A percentile compares a stretch with the other conserved stretches of the same genome.
Conservation (phyloP, 2,113 vertebrate species). For the Malurus cyaneus region DNA sequence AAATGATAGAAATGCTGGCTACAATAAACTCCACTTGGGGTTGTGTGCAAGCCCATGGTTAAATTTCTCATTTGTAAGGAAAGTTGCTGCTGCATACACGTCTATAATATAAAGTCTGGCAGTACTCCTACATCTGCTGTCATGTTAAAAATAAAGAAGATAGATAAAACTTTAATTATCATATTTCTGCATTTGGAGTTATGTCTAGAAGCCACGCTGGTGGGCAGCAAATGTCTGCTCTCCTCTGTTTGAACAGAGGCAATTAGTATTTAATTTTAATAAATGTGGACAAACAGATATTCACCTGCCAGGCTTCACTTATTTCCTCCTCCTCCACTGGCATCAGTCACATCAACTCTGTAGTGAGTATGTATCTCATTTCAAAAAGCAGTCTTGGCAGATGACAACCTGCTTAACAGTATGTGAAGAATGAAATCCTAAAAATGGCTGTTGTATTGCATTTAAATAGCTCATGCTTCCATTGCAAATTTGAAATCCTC, state of each 20-base stretch:
- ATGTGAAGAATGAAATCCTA: neutral
- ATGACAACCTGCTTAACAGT: neutral
- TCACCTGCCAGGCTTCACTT: neutral
- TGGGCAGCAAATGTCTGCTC: neutral
- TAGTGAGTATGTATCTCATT: neutral
- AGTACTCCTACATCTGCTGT: neutral
- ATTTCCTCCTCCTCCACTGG: neutral
- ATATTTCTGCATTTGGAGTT: neutral
- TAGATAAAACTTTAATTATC: neutral
- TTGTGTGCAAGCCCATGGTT: neutral
- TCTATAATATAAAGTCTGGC: neutral
- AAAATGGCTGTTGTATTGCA: neutral
- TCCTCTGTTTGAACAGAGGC: neutral
- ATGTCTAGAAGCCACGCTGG: neutral
- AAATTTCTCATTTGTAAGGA: neutral
- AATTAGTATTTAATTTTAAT: neutral
- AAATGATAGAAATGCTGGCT: neutral
- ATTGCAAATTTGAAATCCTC: neutral
- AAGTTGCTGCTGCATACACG: neutral
- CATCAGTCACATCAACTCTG: neutral
- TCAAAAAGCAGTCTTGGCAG: neutral
- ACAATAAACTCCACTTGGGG: neutral
- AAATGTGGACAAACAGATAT: neutral
- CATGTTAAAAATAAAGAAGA: conserved; percentile 30
- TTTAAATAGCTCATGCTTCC: neutral